Percentiles rank a stretch among this genome's conserved stretches.
Conservation (phyloP, 1,140 invertebrate species). For the Hestina assimilis region DNA sequence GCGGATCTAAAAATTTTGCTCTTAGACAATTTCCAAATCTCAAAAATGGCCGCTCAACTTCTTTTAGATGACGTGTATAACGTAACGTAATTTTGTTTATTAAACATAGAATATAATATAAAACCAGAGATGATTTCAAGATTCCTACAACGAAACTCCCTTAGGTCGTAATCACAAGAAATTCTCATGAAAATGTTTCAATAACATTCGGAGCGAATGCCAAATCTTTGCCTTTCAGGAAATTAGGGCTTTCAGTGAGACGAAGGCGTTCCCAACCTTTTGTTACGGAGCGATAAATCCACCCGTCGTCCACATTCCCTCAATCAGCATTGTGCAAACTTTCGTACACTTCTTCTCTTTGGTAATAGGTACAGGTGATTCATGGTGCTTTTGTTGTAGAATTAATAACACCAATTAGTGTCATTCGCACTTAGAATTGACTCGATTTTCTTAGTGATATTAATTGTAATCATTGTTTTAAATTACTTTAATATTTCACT, state of each 20-base stretch:
- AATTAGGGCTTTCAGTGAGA: slow-evolving; percentile 53
- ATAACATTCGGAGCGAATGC: slow-evolving; percentile 11
- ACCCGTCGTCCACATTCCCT: slow-evolving; percentile 29
- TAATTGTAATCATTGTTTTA: not conserved
- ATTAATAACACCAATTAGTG: slow-evolving; percentile 58
- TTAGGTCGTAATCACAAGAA: not conserved
- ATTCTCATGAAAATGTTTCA: slow-evolving; percentile 13
- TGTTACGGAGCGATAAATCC: slow-evolving; percentile 32
- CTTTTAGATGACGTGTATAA: too few species aligned
- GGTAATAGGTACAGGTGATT: slow-evolving; percentile 43
- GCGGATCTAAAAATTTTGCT: too few species aligned
- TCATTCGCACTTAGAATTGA: slow-evolving; percentile 28
- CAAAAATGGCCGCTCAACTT: too few species aligned
- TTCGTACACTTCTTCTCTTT: slow-evolving; percentile 39
- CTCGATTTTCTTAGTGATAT: not conserved
- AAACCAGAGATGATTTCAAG: too few species aligned
- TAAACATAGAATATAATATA: too few species aligned
- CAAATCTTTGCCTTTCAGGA: slow-evolving; percentile 34
- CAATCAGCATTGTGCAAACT: slow-evolving; percentile 50
- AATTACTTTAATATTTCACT: too few species aligned
- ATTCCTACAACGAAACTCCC: too few species aligned
- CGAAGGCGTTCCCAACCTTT: slow-evolving; percentile 28
- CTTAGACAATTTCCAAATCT: too few species aligned
- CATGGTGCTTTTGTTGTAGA: slow-evolving; percentile 53
- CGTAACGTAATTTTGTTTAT: too few species aligned